phyloP scores from a whole-genome alignment of 2,888 invertebrate genomes.

The Acleris literana region DNA sequence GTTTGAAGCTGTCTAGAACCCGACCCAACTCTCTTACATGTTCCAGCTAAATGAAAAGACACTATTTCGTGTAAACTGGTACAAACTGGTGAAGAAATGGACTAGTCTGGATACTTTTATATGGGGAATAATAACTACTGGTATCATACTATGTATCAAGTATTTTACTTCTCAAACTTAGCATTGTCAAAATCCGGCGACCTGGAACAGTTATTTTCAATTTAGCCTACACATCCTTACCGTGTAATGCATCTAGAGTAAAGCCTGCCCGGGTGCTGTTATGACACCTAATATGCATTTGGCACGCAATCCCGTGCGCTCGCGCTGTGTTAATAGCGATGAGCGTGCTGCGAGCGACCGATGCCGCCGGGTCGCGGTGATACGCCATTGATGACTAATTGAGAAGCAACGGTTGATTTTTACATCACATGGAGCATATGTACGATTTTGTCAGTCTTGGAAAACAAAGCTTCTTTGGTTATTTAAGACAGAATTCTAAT shows the following conservation, averaged over 20 bases:
- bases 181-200: neutral
- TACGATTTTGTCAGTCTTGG: too few relatives aligned
- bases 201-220: constrained; percentile 10
- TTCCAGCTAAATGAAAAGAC: too few relatives aligned
- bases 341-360: constrained; percentile 46
- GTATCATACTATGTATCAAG: too few relatives aligned
- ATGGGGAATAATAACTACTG: too few relatives aligned
- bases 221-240: constrained; percentile 39
- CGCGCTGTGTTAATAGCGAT: constrained; percentile 58
- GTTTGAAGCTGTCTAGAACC: too few relatives aligned
- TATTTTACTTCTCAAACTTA: neutral
- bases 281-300: constrained; percentile 79
- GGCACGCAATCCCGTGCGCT: constrained; percentile 70
- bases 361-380: constrained; percentile 38
- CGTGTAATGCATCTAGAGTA: constrained; percentile 46
- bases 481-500: too few relatives aligned
- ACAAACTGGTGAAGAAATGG: too few relatives aligned
- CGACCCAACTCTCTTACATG: too few relatives aligned
- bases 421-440: too few relatives aligned
- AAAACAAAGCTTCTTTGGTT: too few relatives aligned
- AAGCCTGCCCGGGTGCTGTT: constrained; percentile 64
- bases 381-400: neutral
- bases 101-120: too few relatives aligned
- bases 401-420: neutral
- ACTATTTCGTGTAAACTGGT: too few relatives aligned